These are phyloP conservation scores for Notarius lentiginosus DNA, from an alignment of 2,113 vertebrate genomes.

Conservation along the genomic window DNA sequence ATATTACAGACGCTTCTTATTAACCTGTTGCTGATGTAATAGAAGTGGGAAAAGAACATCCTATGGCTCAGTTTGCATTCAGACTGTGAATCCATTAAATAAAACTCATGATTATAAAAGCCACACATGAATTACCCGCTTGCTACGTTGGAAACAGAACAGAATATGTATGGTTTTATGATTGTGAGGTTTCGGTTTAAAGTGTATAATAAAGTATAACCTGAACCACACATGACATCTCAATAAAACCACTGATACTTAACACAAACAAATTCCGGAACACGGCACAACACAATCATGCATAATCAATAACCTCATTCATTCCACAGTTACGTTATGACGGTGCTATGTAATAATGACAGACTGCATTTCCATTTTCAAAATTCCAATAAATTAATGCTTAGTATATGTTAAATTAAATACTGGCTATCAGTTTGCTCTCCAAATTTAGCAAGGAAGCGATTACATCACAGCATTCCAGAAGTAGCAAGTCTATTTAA, in stretches of 20 bases:
- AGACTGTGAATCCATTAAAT: conserved; percentile 15
- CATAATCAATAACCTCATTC: neutral
- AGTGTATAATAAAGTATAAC: neutral
- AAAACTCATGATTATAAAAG: conserved; percentile 7
- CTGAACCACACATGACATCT: neutral
- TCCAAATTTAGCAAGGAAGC: neutral
- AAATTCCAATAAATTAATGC: neutral
- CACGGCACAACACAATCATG: neutral
- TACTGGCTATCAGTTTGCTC: conserved; percentile 10
- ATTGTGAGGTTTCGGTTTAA: neutral
- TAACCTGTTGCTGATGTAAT: conserved; percentile 14
- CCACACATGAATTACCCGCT: neutral
- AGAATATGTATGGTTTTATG: neutral
- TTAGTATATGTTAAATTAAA: neutral
- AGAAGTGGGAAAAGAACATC: neutral
- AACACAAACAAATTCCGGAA: neutral
- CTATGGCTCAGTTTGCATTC: neutral
- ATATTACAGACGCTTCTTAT: conserved; percentile 23
- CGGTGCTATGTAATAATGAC: neutral
- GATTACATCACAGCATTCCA: neutral
- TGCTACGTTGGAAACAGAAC: neutral
- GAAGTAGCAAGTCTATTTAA: neutral
- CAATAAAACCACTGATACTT: neutral
- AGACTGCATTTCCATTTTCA: conserved; percentile 5
- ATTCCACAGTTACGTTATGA: neutral